Conservation (phyloP, 2,888 invertebrate species). For the Mimachlamys varia region DNA sequence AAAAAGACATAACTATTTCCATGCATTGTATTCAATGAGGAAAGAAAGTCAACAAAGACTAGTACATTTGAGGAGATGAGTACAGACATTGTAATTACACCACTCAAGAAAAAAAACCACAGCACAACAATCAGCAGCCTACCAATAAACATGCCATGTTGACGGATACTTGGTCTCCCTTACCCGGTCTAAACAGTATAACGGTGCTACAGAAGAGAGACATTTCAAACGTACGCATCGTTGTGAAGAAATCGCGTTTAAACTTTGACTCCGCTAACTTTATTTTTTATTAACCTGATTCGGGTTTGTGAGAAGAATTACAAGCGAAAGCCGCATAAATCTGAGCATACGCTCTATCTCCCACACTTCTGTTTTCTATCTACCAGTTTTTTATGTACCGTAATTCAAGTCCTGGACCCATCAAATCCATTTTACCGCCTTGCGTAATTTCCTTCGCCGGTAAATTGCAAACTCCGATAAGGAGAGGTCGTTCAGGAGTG, state of each 20-base stretch:
- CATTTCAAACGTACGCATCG: background rate
- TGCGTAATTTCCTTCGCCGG: slow-evolving; percentile 3
- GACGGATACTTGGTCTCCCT: background rate
- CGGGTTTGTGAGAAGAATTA: background rate
- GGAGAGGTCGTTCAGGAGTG: background rate
- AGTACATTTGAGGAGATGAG: too few relatives aligned
- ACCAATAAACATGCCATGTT: too few relatives aligned
- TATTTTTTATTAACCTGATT: background rate
- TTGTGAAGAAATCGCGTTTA: background rate
- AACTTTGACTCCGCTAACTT: background rate
- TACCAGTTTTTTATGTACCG: background rate
- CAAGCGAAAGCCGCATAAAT: background rate
- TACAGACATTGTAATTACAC: background rate
- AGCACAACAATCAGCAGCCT: background rate
- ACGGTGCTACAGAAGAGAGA: background rate
- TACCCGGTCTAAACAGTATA: background rate
- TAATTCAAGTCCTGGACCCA: background rate
- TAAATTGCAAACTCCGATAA: slow-evolving; percentile 12
- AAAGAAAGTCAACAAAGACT: too few relatives aligned
- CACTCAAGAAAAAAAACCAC: background rate
- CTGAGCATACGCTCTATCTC: background rate
- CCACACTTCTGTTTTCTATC: background rate
- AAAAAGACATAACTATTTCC: too few relatives aligned
- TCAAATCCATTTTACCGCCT: slow-evolving; percentile 28
- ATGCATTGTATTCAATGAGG: too few relatives aligned